phyloP scores from a whole-genome alignment of 2,888 invertebrate genomes.

The Lithophane ornitopus region DNA sequence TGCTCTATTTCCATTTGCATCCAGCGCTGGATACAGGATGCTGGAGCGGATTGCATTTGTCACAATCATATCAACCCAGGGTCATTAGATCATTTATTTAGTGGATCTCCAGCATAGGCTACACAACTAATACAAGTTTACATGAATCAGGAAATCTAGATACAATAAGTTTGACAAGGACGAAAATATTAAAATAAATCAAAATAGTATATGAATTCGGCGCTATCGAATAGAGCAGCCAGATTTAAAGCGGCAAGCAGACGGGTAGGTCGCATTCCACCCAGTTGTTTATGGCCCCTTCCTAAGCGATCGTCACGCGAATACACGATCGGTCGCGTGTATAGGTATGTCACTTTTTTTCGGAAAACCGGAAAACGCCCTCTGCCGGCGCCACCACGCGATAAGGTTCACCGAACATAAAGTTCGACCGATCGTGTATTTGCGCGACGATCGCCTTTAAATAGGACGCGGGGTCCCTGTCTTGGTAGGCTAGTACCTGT shows the following conservation, averaged over 20 bases:
- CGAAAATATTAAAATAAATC: background rate
- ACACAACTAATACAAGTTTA: background rate
- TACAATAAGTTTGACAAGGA: background rate
- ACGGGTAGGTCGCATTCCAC: background rate
- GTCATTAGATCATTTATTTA: background rate
- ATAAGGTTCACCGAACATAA: no score
- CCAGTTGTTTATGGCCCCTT: background rate
- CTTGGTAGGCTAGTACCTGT: background rate
- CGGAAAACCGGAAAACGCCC: no score
- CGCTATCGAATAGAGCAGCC: background rate
- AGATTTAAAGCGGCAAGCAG: background rate
- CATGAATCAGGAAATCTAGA: background rate
- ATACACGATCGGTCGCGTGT: no score
- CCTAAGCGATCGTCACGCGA: no score
- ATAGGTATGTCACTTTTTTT: no score
- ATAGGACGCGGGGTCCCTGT: background rate
- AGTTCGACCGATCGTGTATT: no score
- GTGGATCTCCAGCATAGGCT: background rate
- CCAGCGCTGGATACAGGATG: background rate
- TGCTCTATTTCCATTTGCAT: background rate
- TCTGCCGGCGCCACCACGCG: no score
- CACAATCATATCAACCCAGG: background rate
- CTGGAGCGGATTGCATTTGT: background rate
- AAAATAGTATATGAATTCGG: background rate
- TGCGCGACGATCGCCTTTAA: no score